Evolutionary conservation across 2,113 vertebrate species (phyloP), one percentile per base, ranked within the genome.

Genomic region (Cyprinus carpio): DNA sequence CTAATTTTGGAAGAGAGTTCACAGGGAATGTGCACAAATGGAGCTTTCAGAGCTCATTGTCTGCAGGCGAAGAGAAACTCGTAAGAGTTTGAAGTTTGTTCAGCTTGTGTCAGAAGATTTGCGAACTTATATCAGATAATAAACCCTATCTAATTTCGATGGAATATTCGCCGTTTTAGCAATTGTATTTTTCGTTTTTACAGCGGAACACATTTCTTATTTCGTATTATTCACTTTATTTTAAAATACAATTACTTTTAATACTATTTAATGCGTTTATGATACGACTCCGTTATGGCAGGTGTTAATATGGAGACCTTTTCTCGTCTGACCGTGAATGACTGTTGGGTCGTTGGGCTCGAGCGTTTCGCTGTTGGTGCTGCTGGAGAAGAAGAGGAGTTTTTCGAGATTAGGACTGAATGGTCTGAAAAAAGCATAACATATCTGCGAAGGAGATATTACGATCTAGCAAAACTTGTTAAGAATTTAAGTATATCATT

Each of bases 271-370:
- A 78, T 49, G 40, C 49, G 40, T 27, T 46, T 46, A 46, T 74
- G 40, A 77, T 29, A 11, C 23, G 23, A 65, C 3, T 76, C 40
- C 40, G 40, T 43, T 37, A 37, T 37, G 9, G 2, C 95, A 87
- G 96, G 95, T 89, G 94, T 94, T 27, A 94, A 96, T 91, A 95
- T 96, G 92, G 94, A 95, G 87, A 94, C 95, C 90, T 93, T 96
- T 80, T 93, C 95, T 87, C 95, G 2, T 8, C 9, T 95, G 95
- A 95, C 92, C 88, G 94, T 96, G 87, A 93, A 94, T 58, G 95
- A 94, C 90, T 96, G 95, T 92, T 96, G 95, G 95, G 95, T 96
- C 89, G 95, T 96, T 91, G 96, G 95, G 11, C 90, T 96, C 87
- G 92, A 95, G 84, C 88, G 94, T 69, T 93, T 96, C 60, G 92